phyloP scores from a whole-genome alignment of 2,888 invertebrate species.

The Archips xylosteana region DNA sequence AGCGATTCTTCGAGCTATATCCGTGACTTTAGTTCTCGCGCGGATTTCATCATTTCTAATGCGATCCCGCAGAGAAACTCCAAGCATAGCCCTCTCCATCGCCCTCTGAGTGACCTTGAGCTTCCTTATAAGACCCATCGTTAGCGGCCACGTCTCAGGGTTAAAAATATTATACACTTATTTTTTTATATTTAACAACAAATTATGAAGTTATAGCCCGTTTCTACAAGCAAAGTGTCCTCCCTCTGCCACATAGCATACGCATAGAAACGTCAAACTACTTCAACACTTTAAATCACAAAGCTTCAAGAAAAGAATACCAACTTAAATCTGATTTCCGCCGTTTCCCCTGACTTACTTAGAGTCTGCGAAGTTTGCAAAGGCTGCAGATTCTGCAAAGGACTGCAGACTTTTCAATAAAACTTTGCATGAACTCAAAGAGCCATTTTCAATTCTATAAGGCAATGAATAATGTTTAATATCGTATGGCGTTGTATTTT shows the following conservation, averaged over 20 bases:
- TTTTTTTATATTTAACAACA: no score
- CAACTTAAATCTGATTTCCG: background rate
- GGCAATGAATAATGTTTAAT: slow-evolving; percentile 32
- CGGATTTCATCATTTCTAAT: no score
- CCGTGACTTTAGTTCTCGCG: no score
- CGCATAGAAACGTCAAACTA: background rate
- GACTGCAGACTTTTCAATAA: slow-evolving; percentile 30
- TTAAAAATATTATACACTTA: no score
- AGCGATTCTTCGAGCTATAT: no score
- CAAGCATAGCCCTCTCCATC: no score
- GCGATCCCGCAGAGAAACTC: no score
- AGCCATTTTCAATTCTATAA: slow-evolving; percentile 13
- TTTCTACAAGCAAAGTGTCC: background rate
- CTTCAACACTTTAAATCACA: background rate
- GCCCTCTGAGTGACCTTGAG: no score
- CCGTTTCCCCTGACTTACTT: slow-evolving; percentile 9
- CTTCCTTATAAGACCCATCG: no score
- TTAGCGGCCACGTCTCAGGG: no score
- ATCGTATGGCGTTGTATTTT: slow-evolving; percentile 17
- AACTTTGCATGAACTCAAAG: slow-evolving; percentile 19
- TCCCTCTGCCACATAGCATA: background rate
- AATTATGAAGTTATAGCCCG: no score
- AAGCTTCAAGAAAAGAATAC: background rate
- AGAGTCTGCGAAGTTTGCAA: slow-evolving; percentile 6
- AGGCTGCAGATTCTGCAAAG: slow-evolving; percentile 27